Percentiles rank a stretch among this genome's conserved stretches.
phyloP scores from a whole-genome alignment of 2,113 vertebrate genomes.

The Kryptolebias marmoratus region DNA sequence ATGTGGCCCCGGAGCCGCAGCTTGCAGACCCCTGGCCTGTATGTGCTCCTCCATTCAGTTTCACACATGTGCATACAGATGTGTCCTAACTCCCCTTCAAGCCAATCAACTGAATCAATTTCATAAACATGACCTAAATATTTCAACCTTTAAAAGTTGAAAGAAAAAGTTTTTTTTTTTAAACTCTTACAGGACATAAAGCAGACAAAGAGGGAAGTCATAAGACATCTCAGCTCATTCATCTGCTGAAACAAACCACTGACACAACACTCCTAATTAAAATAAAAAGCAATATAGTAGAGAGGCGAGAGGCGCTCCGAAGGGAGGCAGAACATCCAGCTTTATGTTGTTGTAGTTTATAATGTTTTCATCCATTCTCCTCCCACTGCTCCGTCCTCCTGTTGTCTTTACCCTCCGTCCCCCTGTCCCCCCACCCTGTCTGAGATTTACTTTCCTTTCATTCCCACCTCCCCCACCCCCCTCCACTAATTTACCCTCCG shows the following conservation, averaged over 20 bases:
- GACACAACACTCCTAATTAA: conserved; percentile 75
- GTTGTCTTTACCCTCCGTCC: conserved; percentile 37
- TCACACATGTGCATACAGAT: too few species aligned
- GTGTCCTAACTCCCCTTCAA: too few species aligned
- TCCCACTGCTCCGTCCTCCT: conserved; percentile 38
- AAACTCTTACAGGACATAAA: too few species aligned
- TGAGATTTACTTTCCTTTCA: conserved; percentile 65
- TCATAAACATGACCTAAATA: too few species aligned
- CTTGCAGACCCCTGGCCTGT: too few species aligned
- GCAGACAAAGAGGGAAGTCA: too few species aligned
- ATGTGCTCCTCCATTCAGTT: too few species aligned
- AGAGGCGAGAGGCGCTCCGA: conserved; percentile 39
- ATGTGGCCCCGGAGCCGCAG: too few species aligned
- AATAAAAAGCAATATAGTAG: conserved; percentile 71
- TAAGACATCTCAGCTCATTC: too few species aligned
- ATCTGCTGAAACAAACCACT: not conserved
- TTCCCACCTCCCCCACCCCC: conserved; percentile 63
- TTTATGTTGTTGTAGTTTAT: conserved; percentile 68
- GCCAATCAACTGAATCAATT: too few species aligned
- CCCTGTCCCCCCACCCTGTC: conserved; percentile 45
- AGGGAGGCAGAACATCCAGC: conserved; percentile 71
- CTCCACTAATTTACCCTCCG: conserved; percentile 83
- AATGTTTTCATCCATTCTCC: conserved; percentile 58
- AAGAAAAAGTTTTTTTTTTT: too few species aligned
- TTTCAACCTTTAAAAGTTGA: too few species aligned